A percentile compares a stretch with the other conserved stretches of the same genome.
Conservation (phyloP, 2,888 invertebrate genomes). For the Erynnis tages region DNA sequence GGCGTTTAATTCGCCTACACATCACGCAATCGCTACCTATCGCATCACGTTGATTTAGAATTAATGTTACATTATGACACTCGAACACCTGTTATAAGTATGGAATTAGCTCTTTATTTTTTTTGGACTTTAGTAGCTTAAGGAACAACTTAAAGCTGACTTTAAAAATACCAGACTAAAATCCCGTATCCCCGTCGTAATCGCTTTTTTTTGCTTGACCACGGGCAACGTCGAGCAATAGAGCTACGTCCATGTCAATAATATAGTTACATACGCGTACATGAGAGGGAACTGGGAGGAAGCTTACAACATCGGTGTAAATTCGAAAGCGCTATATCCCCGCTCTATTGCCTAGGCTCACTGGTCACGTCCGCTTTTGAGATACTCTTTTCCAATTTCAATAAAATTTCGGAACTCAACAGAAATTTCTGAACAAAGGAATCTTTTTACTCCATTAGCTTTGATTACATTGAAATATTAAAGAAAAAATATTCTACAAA, state of each 20-base stretch:
- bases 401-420: slow-evolving; percentile 18
- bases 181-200: neutral
- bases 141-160: neutral
- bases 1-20: slow-evolving; percentile 18
- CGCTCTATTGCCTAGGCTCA: slow-evolving; percentile 22
- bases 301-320: slow-evolving; percentile 45
- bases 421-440: slow-evolving; percentile 18
- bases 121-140: too few relatives aligned
- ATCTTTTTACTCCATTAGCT: slow-evolving; percentile 18
- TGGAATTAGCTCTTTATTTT: too few relatives aligned
- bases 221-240: slow-evolving; percentile 39
- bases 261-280: slow-evolving; percentile 39
- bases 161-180: slow-evolving; percentile 15
- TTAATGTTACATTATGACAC: slow-evolving; percentile 2
- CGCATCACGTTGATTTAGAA: slow-evolving; percentile 4
- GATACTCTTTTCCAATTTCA: slow-evolving; percentile 27
- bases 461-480: slow-evolving; percentile 15
- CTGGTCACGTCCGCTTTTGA: slow-evolving; percentile 26
- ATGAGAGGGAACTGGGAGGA: slow-evolving; percentile 40
- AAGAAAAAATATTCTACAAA: neutral
- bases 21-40: too few relatives aligned
- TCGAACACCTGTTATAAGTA: neutral
- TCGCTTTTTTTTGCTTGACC: slow-evolving; percentile 32
- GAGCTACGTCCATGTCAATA: slow-evolving; percentile 45
- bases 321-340: slow-evolving; percentile 39